Evolutionary conservation across 2,113 vertebrate species (phyloP), one percentile per base, ranked within the genome.

Genomic region (Heptranchias perlo): DNA sequence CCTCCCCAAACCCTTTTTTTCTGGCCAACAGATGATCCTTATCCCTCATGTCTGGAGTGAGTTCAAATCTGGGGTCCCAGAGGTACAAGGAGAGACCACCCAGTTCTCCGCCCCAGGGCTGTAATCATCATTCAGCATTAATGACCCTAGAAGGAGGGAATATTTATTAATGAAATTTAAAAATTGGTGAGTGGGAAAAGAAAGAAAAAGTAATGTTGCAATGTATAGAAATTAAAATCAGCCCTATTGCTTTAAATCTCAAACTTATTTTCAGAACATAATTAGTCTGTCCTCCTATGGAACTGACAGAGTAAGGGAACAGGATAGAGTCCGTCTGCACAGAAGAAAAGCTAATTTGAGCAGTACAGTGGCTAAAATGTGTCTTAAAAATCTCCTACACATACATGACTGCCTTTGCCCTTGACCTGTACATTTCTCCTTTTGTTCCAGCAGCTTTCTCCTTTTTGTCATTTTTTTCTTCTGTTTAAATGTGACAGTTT

Each of bases 91-190:
- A 95, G 64, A 69, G 94, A 95, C 94, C 94, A 95, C 94, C 94
- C 65, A 95, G 94, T 52, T 67, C 94, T 67, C 64, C 23, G 65
- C 62, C 94, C 21, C 28, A 10, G 25, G 92, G 94, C 64, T 69
- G 47, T 49, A 69, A 95, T 69, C 64, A 95, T 69, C 65, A 67
- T 95, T 95, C 94, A 73, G 65, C 65, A 16, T 69, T 67, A 95
- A 69, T 67, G 28, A 23, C 8, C 28, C 52, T 11, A 47, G 39
- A 67, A 95, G 65, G 65, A 52, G 62, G 3, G 89, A 31, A 49
- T 69, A 95, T 69, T 67, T 95, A 92, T 94, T 47, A 44, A 52
- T 95, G 65, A 61, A 58, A 92, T 61, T 92, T 92, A n/a, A 92
- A 92, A 92, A 61, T 35, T 58, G 89, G 49, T 93, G 58, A 62